Evolutionary conservation across 2,797 vertebrate species (phyloP), one percentile per base, ranked within the genome.

Genomic region (Pipistrellus kuhlii): DNA sequence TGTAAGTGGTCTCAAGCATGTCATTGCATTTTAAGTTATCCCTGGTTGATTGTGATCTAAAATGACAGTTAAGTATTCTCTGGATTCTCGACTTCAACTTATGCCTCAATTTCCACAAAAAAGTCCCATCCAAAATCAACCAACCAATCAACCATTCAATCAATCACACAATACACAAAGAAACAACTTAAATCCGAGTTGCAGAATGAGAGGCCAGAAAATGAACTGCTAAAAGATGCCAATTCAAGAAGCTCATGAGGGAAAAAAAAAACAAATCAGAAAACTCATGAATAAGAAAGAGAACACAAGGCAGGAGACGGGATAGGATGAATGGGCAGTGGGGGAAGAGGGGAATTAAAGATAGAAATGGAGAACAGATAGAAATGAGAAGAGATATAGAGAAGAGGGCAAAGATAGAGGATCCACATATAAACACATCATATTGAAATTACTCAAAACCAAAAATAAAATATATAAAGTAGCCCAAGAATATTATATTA

Each of bases 41-140:
- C 46, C 75, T 89, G 51, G n/a, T 62, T 88, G 32, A 5, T 46
- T 76, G 38, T 55, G 44, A 73, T 71, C 53, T 69, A 51, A 68
- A 41, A 66, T 46, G 80, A 90, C 14, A 84, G 38, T 86, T 59
- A 15, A 89, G 84, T 82, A 48, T 41, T 91, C 75, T 85, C 75
- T 86, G 78, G 48, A 85, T 85, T 81, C 66, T 78, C 35, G 85
- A 66, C 27, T 93, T 93, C 71, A 96, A 95, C 20, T 35, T 25
- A 85, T 55, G 13, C 35, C 72, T 89, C 44, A 80, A 73, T 55
- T 91, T 32, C 12, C 55, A 80, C 17, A 78, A 46, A 91, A 91
- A 48, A 80, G 12, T 68, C 62, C 32, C 30, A 82, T 20, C 59
- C 71, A 62, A 93, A 84, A 72, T 48, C 57, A 88, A 46, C 8